phyloP scores from a whole-genome alignment of 2,113 vertebrate species.

The Epinephelus lanceolatus region DNA sequence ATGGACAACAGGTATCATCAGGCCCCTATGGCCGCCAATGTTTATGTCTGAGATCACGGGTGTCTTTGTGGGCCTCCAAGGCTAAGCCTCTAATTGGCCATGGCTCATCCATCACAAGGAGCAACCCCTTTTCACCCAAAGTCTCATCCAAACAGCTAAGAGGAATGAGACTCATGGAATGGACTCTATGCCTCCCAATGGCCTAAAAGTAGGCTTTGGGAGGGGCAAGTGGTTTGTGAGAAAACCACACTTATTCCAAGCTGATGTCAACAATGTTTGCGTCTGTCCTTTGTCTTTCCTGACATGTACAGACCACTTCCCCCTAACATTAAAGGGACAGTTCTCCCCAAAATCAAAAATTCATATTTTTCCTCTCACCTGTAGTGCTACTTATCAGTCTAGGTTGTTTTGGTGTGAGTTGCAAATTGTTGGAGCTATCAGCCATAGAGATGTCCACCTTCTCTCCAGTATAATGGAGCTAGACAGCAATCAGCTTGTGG shows the following conservation, averaged over 20 bases:
- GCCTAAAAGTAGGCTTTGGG: slow-evolving; percentile 67
- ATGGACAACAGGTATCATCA: slow-evolving; percentile 79
- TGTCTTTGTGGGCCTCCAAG: slow-evolving; percentile 76
- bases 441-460: too few relatives aligned
- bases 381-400: too few relatives aligned
- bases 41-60: slow-evolving; percentile 79
- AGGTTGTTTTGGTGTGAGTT: too few relatives aligned
- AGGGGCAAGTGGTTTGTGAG: slow-evolving; percentile 68
- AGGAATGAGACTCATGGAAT: slow-evolving; percentile 73
- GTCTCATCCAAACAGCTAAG: slow-evolving; percentile 77
- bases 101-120: slow-evolving; percentile 84
- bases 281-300: slow-evolving; percentile 66
- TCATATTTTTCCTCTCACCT: too few relatives aligned
- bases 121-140: slow-evolving; percentile 75
- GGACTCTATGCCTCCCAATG: slow-evolving; percentile 68
- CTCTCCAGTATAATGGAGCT: too few relatives aligned
- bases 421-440: too few relatives aligned
- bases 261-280: slow-evolving; percentile 55
- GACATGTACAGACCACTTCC: slow-evolving; percentile 25
- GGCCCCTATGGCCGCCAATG: slow-evolving; percentile 61
- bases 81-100: slow-evolving; percentile 86
- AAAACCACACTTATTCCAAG: slow-evolving; percentile 64
- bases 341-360: too few relatives aligned
- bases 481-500: too few relatives aligned
- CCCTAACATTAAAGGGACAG: too few relatives aligned